Conservation (phyloP, 2,888 invertebrate genomes). For the Caenorhabditis sinica region DNA sequence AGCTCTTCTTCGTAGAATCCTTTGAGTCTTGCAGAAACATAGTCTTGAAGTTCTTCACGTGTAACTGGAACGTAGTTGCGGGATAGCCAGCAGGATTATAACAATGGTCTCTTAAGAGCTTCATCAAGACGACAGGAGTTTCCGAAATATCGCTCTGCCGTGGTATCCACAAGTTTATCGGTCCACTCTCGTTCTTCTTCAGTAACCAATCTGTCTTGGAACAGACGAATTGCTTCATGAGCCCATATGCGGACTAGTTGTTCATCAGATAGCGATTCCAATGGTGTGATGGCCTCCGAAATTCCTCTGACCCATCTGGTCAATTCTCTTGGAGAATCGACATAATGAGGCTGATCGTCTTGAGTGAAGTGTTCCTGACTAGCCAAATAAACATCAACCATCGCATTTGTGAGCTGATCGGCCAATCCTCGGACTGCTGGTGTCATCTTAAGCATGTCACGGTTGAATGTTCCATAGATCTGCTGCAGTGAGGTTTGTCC, state of each 20-base stretch:
- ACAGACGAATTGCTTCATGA: slow-evolving; percentile 97
- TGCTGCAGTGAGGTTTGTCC: slow-evolving; percentile 95
- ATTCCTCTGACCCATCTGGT: slow-evolving; percentile 99
- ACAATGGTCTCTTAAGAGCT: slow-evolving; percentile 93
- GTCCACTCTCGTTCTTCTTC: slow-evolving; percentile 97
- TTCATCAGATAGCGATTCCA: slow-evolving; percentile 94
- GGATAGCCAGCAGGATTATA: slow-evolving; percentile 99
- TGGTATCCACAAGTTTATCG: slow-evolving; percentile 95
- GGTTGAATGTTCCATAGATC: slow-evolving; percentile 98
- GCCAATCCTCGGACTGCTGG: slow-evolving; percentile 94
- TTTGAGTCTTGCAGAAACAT: slow-evolving; percentile 96
- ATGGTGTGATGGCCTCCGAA: slow-evolving; percentile 96
- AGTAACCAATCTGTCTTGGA: slow-evolving; percentile 93
- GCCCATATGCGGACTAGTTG: slow-evolving; percentile 99
- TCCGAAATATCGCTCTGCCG: slow-evolving; percentile 91
- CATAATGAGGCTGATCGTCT: slow-evolving; percentile 99
- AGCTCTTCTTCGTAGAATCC: slow-evolving; percentile 99
- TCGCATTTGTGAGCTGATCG: slow-evolving; percentile 97
- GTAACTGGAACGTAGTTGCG: slow-evolving; percentile 98
- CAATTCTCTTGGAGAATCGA: slow-evolving; percentile 98
- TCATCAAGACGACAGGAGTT: slow-evolving; percentile 87
- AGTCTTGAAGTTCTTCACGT: slow-evolving; percentile 94
- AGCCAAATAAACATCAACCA: slow-evolving; percentile 97
- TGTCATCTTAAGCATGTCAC: slow-evolving; percentile 95
- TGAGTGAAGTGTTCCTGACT: slow-evolving; percentile 96